Base-by-base conservation (phyloP, 2,888 invertebrate genomes). In the Hemithea aestivaria region DNA sequence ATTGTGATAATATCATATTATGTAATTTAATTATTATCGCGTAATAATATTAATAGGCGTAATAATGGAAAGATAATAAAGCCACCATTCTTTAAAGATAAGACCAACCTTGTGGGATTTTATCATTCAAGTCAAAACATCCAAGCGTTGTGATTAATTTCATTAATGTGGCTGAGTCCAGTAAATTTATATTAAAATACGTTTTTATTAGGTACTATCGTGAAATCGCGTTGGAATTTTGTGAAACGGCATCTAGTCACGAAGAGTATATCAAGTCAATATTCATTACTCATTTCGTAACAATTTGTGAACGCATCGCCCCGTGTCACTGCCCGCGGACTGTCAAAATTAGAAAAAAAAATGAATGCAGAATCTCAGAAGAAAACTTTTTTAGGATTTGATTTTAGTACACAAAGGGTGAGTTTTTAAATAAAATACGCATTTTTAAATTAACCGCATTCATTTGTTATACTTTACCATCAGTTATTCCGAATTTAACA, bases 401-500 rank as follows among this genome's bases (percentile, higher is more conserved):
- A 96, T 89, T 90, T 95, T 69, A 95, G 95, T 73, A 95, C 96
- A 10, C 95, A 96, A 83, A 93, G 94, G 91, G 95, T 94, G 83
- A 77, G 84, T 72, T 16, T 4, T 16, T 40, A 34, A 32, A 27
- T 20, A 24, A 10, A n/a, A 6, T 11, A n/a, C n/a, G n/a, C n/a
- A n/a, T n/a, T n/a, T n/a, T n/a, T 16, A 23, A 10, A 5, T 27
- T 9, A 26, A 5, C 22, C 9, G n/a, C 45, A 2, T 35, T 20
- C 9, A 1, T 30, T 31, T 39, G 24, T 35, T 40, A 38, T 35
- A 20, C 0, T 10, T 16, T 10, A 6, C 12, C 26, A 16, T 27
- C 6, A 8, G 10, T 2, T 16, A 16, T 4, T 16, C n/a, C 2
- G 16, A 16, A 2, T 16, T 16, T 16, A 16, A 5, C 16, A 16